A percentile compares a stretch with the other conserved stretches of the same genome.
These are phyloP conservation scores for Characodon lateralis DNA, from an alignment of 2,797 vertebrate species.

Conservation along the genomic window DNA sequence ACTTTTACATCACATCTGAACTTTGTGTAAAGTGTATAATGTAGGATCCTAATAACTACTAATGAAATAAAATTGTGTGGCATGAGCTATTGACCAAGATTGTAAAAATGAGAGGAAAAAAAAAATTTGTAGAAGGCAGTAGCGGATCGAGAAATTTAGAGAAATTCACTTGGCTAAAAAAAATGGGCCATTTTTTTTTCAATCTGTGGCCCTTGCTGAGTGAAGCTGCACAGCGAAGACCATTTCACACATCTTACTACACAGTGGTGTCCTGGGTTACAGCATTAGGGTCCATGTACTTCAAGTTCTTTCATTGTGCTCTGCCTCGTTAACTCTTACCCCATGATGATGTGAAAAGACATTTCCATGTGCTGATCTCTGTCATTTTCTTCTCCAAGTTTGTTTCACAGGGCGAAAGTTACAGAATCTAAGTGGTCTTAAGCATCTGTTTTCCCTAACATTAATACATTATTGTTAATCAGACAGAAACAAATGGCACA, in stretches of 20 bases:
- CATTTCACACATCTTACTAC: slow-evolving; percentile 74
- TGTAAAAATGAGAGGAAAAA: slow-evolving; percentile 15
- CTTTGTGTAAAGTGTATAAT: slow-evolving; percentile 44
- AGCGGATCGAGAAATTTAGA: slow-evolving; percentile 33
- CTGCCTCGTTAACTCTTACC: slow-evolving; percentile 76
- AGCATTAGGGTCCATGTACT: slow-evolving; percentile 59
- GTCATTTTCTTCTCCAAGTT: slow-evolving; percentile 59
- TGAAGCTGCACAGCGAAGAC: slow-evolving; percentile 57
- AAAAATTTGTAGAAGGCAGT: slow-evolving; percentile 26
- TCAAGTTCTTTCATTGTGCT: slow-evolving; percentile 55
- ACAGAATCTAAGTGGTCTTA: slow-evolving; percentile 25
- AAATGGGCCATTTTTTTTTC: slow-evolving; percentile 66
- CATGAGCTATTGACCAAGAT: slow-evolving; percentile 15
- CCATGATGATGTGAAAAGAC: slow-evolving; percentile 65
- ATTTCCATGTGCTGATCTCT: slow-evolving; percentile 48
- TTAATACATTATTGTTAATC: not conserved
- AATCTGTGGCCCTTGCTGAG: slow-evolving; percentile 70
- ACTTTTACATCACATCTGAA: slow-evolving; percentile 55
- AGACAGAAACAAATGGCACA: slow-evolving; percentile 32
- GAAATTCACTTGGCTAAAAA: slow-evolving; percentile 70
- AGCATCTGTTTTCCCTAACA: slow-evolving; percentile 30
- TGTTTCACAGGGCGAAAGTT: slow-evolving; percentile 52
- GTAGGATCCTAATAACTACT: slow-evolving; percentile 12
- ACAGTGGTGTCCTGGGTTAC: slow-evolving; percentile 67
- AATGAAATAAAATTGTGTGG: slow-evolving; percentile 40